Evolutionary conservation across 2,797 vertebrate species (phyloP), one percentile per base, ranked within the genome.

Genomic region (Diglossa cyanea): DNA sequence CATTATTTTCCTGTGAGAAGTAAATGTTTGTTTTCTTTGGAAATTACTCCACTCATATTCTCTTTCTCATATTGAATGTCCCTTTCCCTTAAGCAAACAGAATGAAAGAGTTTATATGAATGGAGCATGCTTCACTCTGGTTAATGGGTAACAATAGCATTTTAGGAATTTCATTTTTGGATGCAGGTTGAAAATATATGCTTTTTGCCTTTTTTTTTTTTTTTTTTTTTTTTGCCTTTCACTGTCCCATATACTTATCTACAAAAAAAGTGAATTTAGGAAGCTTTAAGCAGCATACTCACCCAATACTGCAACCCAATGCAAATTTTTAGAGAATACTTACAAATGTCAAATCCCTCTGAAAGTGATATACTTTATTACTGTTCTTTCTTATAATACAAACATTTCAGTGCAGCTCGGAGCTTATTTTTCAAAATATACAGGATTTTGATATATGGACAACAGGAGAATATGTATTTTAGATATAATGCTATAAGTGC

Each of bases 331-430:
- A 89, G 37, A 81, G 57, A 73, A 80, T 35, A 89, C 89, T 86
- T 91, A 77, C 60, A 84, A 66, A 88, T 90, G 74, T 47, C 76
- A 93, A 54, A 67, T 53, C 63, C 77, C 57, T 44, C 88, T 83
- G 83, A 53, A 95, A 93, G 35, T 57, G 60, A 35, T 53, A 75
- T 61, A 50, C n/a, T 58, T 74, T 86, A 95, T 72, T 94, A 77
- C 89, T 80, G 66, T 81, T 95, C 95, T 96, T 96, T 97, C 90
- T 96, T 96, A 73, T 93, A 94, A 90, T 82, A 65, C 83, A 95
- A 97, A 96, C 92, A 96, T 96, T 95, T 95, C 94, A 78, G 86
- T 95, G 94, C 82, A 92, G 76, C 95, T 95, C 3, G 0, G 91
- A 95, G 95, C 65, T 95, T 95, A 81, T 86, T 90, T 91, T 96